A percentile compares a stretch with the other conserved stretches of the same genome.
Conservation (phyloP, 2,888 invertebrate species). For the Tetanocera ferruginea region DNA sequence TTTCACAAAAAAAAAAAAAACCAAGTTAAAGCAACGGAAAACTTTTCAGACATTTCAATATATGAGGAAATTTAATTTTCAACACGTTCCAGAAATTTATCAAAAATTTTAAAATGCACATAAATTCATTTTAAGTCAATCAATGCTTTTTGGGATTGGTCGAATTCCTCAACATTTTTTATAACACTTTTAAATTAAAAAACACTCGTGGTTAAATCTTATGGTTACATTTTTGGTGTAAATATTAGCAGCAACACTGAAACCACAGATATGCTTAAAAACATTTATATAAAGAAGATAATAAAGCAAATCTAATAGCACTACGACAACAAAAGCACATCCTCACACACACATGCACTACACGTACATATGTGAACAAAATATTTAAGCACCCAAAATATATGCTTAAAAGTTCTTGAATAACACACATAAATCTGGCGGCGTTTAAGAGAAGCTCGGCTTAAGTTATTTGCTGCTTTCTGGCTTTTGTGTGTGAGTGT, state of each 20-base stretch:
- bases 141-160: too few relatives aligned
- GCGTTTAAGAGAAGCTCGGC: slow-evolving; percentile 16
- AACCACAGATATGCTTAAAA: slow-evolving; percentile 52
- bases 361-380: not conserved
- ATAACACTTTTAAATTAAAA: too few relatives aligned
- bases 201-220: too few relatives aligned
- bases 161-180: too few relatives aligned
- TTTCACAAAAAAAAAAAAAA: too few relatives aligned
- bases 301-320: slow-evolving; percentile 42
- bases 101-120: too few relatives aligned
- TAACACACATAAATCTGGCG: slow-evolving; percentile 33
- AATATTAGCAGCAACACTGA: not conserved
- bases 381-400: slow-evolving; percentile 25
- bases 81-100: too few relatives aligned
- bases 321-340: not conserved
- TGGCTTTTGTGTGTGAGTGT: not conserved
- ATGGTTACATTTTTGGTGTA: too few relatives aligned
- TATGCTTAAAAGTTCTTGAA: slow-evolving; percentile 23
- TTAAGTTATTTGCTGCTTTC: slow-evolving; percentile 11
- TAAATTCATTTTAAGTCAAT: too few relatives aligned
- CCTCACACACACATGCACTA: not conserved
- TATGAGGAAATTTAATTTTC: too few relatives aligned
- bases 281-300: slow-evolving; percentile 55
- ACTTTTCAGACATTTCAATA: too few relatives aligned
- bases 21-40: too few relatives aligned